These are phyloP conservation scores for Phallusia fumigata DNA, from an alignment of 23 tunicate genomes.

Conservation along the genomic window DNA sequence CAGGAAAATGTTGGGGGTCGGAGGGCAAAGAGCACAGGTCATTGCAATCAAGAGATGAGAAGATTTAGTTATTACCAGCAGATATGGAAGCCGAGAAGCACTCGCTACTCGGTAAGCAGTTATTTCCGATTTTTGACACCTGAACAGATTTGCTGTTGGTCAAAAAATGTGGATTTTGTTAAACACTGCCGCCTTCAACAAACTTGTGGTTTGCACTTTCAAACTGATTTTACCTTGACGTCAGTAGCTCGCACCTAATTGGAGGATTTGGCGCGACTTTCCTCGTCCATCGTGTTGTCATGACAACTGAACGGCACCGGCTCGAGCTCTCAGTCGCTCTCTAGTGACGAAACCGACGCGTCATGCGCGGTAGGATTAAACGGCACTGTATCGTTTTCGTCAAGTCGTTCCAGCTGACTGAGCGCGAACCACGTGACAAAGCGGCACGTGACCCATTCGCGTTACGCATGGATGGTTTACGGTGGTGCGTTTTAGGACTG, in stretches of 20 bases:
- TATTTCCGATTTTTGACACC: no score
- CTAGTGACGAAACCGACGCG: slow-evolving; percentile 14
- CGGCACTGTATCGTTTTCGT: slow-evolving; percentile 18
- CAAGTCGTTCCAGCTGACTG: slow-evolving; percentile 41
- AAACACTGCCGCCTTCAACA: no score
- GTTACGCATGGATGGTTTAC: slow-evolving; percentile 10
- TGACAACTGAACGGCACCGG: slow-evolving; percentile 18
- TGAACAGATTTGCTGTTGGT: no score
- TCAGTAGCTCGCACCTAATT: no score
- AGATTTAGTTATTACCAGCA: no score
- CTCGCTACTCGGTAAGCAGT: no score
- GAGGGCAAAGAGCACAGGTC: no score
- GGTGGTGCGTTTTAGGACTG: not conserved
- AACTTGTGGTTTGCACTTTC: not conserved
- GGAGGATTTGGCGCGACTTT: not conserved
- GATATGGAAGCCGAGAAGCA: no score
- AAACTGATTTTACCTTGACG: not conserved
- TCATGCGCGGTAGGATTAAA: not conserved
- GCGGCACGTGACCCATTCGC: not conserved
- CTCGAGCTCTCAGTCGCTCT: slow-evolving; percentile 5
- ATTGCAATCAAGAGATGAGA: no score
- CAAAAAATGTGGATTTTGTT: no score
- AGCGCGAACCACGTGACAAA: slow-evolving; percentile 9
- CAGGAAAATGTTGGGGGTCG: no score
- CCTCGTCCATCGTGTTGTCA: not conserved